phyloP scores from a whole-genome alignment of 2,888 invertebrate genomes.

The Zygothrica quintamaculata region DNA sequence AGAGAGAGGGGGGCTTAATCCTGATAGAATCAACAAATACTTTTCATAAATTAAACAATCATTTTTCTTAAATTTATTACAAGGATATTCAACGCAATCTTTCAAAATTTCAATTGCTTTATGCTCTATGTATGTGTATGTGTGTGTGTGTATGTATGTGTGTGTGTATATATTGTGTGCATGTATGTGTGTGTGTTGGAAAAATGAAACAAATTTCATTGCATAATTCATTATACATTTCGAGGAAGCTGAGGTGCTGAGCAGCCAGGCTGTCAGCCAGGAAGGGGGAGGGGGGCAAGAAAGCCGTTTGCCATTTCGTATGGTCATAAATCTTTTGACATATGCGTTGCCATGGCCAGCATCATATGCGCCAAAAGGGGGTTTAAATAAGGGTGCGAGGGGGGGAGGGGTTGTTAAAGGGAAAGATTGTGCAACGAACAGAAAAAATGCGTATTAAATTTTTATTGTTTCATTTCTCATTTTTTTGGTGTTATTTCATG shows the following conservation, averaged over 20 bases:
- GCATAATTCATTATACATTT: conserved; percentile 71
- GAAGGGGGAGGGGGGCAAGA: conserved; percentile 11
- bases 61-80: conserved; percentile 58
- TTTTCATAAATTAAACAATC: conserved; percentile 64
- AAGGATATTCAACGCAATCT: conserved; percentile 40
- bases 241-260: conserved; percentile 12
- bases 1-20: conserved; percentile 13
- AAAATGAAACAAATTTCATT: conserved; percentile 76
- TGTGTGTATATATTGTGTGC: conserved; percentile 18
- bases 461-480: conserved; percentile 47
- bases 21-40: conserved; percentile 27
- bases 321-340: conserved; percentile 74
- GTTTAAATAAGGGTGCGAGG: not conserved
- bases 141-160: conserved; percentile 20
- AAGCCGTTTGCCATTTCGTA: conserved; percentile 54
- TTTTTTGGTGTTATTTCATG: no score
- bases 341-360: conserved; percentile 58
- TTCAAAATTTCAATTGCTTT: conserved; percentile 62
- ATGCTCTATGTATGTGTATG: conserved; percentile 2
- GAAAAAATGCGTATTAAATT: conserved; percentile 58
- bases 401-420: not conserved
- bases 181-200: conserved; percentile 22
- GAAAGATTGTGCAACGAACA: conserved; percentile 21
- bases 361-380: conserved; percentile 16
- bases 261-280: conserved; percentile 2